Conservation (phyloP, 2,113 vertebrate species). For the Orycteropus afer region DNA sequence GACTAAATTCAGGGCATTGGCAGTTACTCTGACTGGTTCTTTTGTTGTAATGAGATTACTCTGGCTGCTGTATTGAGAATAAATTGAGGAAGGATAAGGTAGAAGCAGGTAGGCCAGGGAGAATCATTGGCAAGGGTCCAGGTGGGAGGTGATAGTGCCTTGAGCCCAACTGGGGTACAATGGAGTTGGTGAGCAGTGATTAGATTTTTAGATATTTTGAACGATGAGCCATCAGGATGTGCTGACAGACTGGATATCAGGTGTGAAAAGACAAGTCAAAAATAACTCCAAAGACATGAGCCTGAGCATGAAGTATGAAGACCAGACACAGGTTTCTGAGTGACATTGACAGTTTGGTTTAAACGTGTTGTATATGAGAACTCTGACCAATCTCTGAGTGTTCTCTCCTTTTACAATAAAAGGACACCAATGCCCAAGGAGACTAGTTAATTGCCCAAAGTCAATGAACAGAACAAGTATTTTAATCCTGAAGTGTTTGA, state of each 20-base stretch:
- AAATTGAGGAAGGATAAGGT: not conserved
- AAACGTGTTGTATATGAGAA: not conserved
- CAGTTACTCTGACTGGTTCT: not conserved
- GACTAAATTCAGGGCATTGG: not conserved
- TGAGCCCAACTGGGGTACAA: not conserved
- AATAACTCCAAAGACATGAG: not conserved
- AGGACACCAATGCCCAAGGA: not conserved
- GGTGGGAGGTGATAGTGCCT: not conserved
- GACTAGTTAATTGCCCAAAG: not conserved
- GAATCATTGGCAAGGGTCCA: not conserved
- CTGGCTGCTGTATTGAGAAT: not conserved
- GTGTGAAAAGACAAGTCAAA: not conserved
- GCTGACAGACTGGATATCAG: not conserved
- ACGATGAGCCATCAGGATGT: not conserved
- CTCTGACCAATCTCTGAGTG: not conserved
- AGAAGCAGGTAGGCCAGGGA: not conserved
- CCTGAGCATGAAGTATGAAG: not conserved
- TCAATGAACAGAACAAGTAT: not conserved
- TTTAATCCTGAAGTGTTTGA: not conserved
- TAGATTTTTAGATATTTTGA: not conserved
- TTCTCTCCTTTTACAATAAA: not conserved
- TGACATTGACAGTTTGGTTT: not conserved
- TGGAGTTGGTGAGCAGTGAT: not conserved
- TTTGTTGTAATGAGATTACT: not conserved
- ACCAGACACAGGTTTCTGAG: not conserved